Evolutionary conservation across 2,888 invertebrate genomes (phyloP), one percentile per base, ranked within the genome.

Genomic region (Drosophila robusta): DNA sequence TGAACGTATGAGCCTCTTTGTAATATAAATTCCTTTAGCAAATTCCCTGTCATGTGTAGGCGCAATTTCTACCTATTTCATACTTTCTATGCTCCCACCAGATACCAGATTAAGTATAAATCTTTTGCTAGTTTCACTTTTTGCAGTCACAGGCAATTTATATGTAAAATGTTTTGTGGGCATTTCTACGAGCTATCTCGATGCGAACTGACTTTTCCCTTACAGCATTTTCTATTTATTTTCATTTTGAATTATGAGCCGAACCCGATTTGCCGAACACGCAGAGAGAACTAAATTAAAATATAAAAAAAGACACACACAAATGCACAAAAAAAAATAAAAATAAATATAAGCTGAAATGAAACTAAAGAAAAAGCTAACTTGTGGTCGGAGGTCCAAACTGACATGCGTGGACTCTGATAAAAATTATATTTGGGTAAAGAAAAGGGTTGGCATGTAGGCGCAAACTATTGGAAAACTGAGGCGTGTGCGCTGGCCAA

Each of bases 191-290:
- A 50, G 51, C 61, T 68, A 75, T 75, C 78, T 67, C 62, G 67
- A 63, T 78, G 52, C 42, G 42, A 12, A 14, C 60, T 46, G 65
- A 57, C 44, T 64, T 82, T 65, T 52, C 41, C 47, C 42, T 47
- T 16, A 41, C 38, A 26, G 42, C 36, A 41, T 61, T 65, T 76
- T 55, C 66, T 58, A 71, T 81, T 81, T 78, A 69, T 78, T 69
- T 81, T 69, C 86, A 69, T 63, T 88, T 88, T 83, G 88, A 83
- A 74, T 83, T 83, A 83, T 83, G 83, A 55, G 45, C 52, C 44
- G 22, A 72, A 51, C 47, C 46, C 14, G 66, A 75, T 62, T 75
- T 76, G 76, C 29, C 64, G 52, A 42, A 55, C 64, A 58, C 47
- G 49, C 65, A 64, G 32, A 45, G 56, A 47, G 39, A 81, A 69